Conservation (phyloP, 2,797 vertebrate genomes). For the Channa striata region DNA sequence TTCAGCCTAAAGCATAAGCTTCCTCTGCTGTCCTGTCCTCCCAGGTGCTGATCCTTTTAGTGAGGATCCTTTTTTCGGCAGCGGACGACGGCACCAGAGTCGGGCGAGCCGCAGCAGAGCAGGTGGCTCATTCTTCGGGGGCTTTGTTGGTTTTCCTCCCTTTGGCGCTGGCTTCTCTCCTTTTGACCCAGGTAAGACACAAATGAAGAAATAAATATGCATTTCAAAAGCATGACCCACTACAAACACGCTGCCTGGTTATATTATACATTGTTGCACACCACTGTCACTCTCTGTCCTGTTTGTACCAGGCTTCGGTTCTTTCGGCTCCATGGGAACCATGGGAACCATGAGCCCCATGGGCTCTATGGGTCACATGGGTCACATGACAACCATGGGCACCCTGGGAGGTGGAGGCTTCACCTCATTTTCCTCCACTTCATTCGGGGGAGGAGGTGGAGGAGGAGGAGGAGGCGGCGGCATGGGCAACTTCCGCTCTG, state of each 20-base stretch:
- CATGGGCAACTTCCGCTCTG: conserved; percentile 93
- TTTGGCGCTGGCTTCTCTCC: conserved; percentile 89
- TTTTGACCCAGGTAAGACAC: conserved; percentile 87
- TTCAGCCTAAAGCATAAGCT: background rate
- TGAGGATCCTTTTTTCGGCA: conserved; percentile 87
- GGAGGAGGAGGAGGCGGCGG: conserved; percentile 82
- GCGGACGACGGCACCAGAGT: conserved; percentile 82
- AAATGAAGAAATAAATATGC: background rate
- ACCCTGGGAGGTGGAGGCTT: conserved; percentile 83
- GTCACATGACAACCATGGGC: conserved; percentile 75
- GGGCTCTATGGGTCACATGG: conserved; percentile 66
- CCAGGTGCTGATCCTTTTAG: conserved; percentile 87
- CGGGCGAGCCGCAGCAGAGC: conserved; percentile 85
- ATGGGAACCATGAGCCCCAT: conserved; percentile 76
- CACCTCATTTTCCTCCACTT: conserved; percentile 91
- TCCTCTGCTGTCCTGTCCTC: background rate
- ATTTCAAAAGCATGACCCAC: no score
- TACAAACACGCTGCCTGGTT: no score
- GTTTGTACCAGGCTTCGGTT: conserved; percentile 84
- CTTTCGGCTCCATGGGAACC: conserved; percentile 82
- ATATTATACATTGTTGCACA: background rate
- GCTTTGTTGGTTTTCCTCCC: conserved; percentile 90
- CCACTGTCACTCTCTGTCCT: background rate
- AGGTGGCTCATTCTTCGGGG: conserved; percentile 87
- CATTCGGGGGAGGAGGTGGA: conserved; percentile 84